Conservation (phyloP, 1,140 invertebrate species). For the Glomeris maerens region DNA sequence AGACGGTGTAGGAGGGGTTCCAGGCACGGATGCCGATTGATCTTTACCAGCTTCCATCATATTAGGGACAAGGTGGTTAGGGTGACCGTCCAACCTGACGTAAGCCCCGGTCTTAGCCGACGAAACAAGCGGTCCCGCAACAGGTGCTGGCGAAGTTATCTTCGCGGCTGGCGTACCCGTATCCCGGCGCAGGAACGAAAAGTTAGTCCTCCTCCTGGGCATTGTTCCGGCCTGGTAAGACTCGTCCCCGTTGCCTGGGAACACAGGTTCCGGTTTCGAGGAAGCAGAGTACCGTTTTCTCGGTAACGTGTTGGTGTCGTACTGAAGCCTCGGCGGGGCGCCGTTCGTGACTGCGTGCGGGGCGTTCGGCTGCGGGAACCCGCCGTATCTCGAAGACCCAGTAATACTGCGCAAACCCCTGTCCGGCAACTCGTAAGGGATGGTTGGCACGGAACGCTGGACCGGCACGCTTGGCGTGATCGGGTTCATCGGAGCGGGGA, state of each 20-base stretch:
- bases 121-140: not conserved
- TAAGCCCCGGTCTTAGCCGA: not conserved
- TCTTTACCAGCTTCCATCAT: not conserved
- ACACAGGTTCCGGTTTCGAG: not conserved
- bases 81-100: not conserved
- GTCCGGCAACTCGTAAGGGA: too few species aligned
- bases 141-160: not conserved
- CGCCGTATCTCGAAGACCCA: too few species aligned
- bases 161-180: not conserved
- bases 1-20: not conserved
- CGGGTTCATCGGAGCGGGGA: too few species aligned
- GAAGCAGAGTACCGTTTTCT: not conserved
- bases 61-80: not conserved
- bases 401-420: too few species aligned
- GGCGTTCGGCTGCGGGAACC: too few species aligned
- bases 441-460: too few species aligned
- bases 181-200: not conserved
- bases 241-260: not conserved
- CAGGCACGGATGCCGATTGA: not conserved
- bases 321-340: not conserved
- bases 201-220: not conserved
- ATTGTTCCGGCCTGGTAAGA: not conserved
- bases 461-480: too few species aligned
- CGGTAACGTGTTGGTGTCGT: slow-evolving; percentile 7
- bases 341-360: too few species aligned